Percentiles rank a stretch among this genome's conserved stretches.
These are phyloP conservation scores for Menidia beryllina DNA, from an alignment of 2,113 vertebrate species.

Conservation along the genomic window DNA sequence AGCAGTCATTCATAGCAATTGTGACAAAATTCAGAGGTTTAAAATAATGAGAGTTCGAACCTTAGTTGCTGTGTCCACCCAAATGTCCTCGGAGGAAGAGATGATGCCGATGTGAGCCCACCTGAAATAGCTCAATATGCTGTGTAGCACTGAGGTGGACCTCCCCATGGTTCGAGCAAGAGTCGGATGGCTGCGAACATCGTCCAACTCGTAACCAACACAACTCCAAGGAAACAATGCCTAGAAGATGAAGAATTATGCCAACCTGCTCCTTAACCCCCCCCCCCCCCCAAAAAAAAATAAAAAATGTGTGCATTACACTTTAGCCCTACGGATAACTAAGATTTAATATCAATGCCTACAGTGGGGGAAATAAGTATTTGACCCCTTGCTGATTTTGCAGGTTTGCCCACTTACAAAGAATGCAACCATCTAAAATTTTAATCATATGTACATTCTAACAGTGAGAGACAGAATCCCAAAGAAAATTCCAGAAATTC, in stretches of 20 bases:
- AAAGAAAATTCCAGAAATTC: too few species aligned
- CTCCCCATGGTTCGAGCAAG: constrained; percentile 79
- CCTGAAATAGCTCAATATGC: constrained; percentile 79
- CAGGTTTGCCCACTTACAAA: too few species aligned
- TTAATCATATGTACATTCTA: too few species aligned
- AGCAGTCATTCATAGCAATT: background rate
- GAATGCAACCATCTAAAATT: too few species aligned
- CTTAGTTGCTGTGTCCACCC: constrained; percentile 82
- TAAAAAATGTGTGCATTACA: too few species aligned
- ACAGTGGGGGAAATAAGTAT: too few species aligned
- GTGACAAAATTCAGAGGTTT: background rate
- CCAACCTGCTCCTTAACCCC: background rate
- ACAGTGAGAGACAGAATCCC: too few species aligned
- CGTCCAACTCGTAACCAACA: constrained; percentile 78
- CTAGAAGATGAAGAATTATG: constrained; percentile 28
- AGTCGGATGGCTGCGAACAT: constrained; percentile 75
- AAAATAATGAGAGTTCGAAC: constrained; percentile 25
- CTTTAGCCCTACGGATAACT: too few species aligned
- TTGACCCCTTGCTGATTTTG: too few species aligned
- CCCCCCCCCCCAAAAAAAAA: background rate
- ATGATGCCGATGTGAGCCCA: constrained; percentile 85
- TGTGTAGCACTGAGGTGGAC: constrained; percentile 79
- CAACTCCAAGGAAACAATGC: constrained; percentile 84
- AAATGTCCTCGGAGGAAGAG: constrained; percentile 82
- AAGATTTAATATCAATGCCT: too few species aligned